Conservation (phyloP, 2,797 vertebrate species). For the Acanthurus tractus region DNA sequence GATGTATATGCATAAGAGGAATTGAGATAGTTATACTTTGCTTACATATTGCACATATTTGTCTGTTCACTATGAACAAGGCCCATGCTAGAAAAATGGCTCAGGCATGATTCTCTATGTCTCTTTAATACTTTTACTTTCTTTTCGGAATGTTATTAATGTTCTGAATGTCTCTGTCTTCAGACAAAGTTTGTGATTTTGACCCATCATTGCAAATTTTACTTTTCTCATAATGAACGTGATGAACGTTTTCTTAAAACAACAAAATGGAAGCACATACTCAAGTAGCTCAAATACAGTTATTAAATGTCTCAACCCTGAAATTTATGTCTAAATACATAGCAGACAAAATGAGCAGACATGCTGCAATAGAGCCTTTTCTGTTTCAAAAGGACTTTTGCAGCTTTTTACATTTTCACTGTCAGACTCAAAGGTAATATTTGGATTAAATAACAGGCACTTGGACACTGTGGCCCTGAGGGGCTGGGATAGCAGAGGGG, state of each 20-base stretch:
- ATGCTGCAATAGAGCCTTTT: not conserved
- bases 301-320: conserved; percentile 5
- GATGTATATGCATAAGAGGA: too few relatives aligned
- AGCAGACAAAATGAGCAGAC: not conserved
- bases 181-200: not conserved
- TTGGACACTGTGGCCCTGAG: not conserved
- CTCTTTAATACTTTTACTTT: not conserved
- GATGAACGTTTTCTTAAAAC: not conserved
- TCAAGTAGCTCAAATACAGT: not conserved
- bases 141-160: not conserved
- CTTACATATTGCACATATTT: too few relatives aligned
- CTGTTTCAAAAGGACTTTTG: too few relatives aligned
- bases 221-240: not conserved
- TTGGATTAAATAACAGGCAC: not conserved
- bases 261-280: not conserved
- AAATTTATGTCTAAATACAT: not conserved
- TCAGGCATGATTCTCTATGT: not conserved
- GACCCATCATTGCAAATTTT: not conserved
- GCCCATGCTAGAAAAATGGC: not conserved
- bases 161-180: not conserved
- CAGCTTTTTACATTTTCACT: not conserved
- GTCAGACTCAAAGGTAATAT: not conserved
- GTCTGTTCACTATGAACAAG: not conserved
- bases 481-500: not conserved
- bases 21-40: too few relatives aligned